Percentiles rank a stretch among this genome's conserved stretches.
phyloP scores from a whole-genome alignment of 1,140 invertebrate genomes.

The Polyergus mexicanus region DNA sequence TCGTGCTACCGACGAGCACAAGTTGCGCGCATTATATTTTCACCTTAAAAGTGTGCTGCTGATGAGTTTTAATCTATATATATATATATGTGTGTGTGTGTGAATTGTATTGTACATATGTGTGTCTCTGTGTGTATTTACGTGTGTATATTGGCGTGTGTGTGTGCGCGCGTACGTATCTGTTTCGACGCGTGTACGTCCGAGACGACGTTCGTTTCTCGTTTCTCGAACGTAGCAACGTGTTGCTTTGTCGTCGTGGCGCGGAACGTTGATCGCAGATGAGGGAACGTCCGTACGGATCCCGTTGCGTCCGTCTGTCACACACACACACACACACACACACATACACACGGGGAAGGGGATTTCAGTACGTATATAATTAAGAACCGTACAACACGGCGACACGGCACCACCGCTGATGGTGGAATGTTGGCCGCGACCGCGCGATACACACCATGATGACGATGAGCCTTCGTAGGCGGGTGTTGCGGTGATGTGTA shows the following conservation, averaged over 20 bases:
- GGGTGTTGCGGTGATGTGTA: slow-evolving; percentile 59
- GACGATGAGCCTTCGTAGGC: slow-evolving; percentile 66
- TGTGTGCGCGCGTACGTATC: slow-evolving; percentile 59
- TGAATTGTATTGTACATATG: slow-evolving; percentile 50
- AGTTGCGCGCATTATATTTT: slow-evolving; percentile 83
- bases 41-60: slow-evolving; percentile 74
- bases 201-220: slow-evolving; percentile 58
- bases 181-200: slow-evolving; percentile 45
- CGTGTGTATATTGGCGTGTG: slow-evolving; percentile 70
- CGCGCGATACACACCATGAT: slow-evolving; percentile 66
- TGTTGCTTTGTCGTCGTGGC: slow-evolving; percentile 50
- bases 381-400: slow-evolving; percentile 62
- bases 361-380: slow-evolving; percentile 64
- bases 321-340: slow-evolving; percentile 63
- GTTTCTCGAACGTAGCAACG: too few species aligned
- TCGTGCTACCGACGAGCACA: slow-evolving; percentile 85
- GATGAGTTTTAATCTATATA: slow-evolving; percentile 49
- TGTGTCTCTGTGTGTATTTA: slow-evolving; percentile 69
- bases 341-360: slow-evolving; percentile 68
- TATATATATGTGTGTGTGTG: slow-evolving; percentile 51
- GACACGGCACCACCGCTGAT: slow-evolving; percentile 20
- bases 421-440: slow-evolving; percentile 57
- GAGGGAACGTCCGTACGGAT: slow-evolving; percentile 70
- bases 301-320: slow-evolving; percentile 61
- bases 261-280: slow-evolving; percentile 57